Evolutionary conservation across 2,797 vertebrate genomes (phyloP), one percentile per base, ranked within the genome.

Genomic region (Philypnodon macrostomus): DNA sequence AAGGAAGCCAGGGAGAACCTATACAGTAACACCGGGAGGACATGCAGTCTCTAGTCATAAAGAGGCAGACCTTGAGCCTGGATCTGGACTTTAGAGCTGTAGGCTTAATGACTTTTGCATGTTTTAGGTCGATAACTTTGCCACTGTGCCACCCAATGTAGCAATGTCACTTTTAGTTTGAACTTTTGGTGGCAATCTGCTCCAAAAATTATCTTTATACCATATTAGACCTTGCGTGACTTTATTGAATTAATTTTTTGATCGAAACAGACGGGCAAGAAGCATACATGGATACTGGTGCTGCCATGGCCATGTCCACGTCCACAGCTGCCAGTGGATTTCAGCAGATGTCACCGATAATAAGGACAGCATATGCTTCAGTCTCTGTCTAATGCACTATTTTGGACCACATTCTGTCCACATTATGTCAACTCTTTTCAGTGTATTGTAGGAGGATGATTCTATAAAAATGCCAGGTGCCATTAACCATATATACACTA

Each of bases 261-360:
- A 83, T 57, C 64, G 44, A 76, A 73, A 62, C 29, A 32, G 74
- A 73, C 69, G 77, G 54, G 48, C 41, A 53, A 51, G 61, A 65
- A 64, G 73, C 58, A 70, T 55, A 77, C 47, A 75, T 58, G 54
- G 51, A 58, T 53, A 73, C 63, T 69, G 66, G 66, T 3, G 55
- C 55, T 60, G 65, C 69, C 64, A 64, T 56, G 55, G 42, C 38
- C 57, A 38, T 69, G 75, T 72, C 69, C 76, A 70, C 66, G 53
- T 80, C 53, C 75, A 75, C n/a, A 23, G 68, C 63, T 77, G 75
- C 71, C 78, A 77, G 73, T 50, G 56, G 50, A 56, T 61, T 77
- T 67, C 70, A 61, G 59, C 58, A 75, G 63, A 81, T 69, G 69
- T 67, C 75, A 77, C 63, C 59, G 44, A 69, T 79, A 83, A 81